Evolutionary conservation across 2,113 vertebrate species (phyloP).

Genomic region (Corythornis madagascariensis): DNA sequence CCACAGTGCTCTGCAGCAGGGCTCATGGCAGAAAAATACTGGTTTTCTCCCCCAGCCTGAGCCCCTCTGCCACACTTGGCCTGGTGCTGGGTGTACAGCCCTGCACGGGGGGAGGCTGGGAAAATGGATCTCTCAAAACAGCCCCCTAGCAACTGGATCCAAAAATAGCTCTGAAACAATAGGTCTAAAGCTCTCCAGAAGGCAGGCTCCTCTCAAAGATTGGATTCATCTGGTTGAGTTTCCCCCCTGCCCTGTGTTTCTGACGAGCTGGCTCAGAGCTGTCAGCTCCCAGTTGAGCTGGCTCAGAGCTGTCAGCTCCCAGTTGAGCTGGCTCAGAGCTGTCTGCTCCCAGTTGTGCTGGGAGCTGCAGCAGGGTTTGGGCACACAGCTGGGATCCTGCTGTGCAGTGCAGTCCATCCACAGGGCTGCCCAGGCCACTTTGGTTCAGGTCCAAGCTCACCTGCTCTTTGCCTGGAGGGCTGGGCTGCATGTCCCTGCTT

Average conservation of each 20-base stretch:
- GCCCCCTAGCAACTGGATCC: background rate
- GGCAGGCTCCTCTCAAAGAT: background rate
- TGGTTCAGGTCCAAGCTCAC: slow-evolving; percentile 21
- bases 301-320: too few species aligned
- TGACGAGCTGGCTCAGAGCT: background rate
- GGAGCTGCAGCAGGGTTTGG: background rate
- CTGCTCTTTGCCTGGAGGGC: slow-evolving; percentile 19
- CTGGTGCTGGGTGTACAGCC: background rate
- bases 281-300: background rate
- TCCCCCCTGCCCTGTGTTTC: slow-evolving; percentile 7
- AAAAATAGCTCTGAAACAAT: background rate
- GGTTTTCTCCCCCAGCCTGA: background rate
- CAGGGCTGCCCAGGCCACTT: background rate
- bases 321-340: too few species aligned
- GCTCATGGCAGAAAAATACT: background rate
- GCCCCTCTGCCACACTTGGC: background rate
- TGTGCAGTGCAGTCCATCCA: slow-evolving; percentile 20
- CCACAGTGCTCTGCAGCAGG: background rate
- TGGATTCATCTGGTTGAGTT: background rate
- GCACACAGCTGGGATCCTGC: slow-evolving; percentile 7
- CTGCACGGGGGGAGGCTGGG: background rate
- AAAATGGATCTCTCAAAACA: background rate
- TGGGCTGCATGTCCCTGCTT: background rate
- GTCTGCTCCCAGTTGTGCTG: too few species aligned
- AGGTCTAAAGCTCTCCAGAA: background rate